Evolutionary conservation across 2,888 invertebrate genomes (phyloP).

Genomic region (Diaphora mendica): DNA sequence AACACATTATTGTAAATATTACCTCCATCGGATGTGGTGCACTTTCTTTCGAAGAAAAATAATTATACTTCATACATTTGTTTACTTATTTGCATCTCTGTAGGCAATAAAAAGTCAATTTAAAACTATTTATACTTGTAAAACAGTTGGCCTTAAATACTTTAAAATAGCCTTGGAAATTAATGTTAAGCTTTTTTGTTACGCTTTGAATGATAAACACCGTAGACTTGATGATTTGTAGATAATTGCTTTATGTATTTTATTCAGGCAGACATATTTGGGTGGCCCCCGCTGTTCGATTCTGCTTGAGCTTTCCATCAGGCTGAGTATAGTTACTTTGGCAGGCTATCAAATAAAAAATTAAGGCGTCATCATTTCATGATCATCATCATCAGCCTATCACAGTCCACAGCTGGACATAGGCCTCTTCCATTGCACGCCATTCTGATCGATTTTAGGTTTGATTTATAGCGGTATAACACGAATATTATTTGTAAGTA

Average conservation of each 20-base stretch:
- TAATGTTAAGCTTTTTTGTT: neutral
- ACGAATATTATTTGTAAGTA: no score
- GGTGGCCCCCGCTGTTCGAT: no score
- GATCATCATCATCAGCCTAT: neutral
- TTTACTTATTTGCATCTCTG: neutral
- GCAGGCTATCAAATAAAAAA: no score
- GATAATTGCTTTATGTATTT: neutral
- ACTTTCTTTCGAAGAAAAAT: slow-evolving; percentile 9
- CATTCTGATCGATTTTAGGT: no score
- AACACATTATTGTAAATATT: neutral
- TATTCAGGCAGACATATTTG: neutral
- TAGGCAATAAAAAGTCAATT: neutral
- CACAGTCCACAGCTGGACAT: no score
- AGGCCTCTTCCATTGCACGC: no score
- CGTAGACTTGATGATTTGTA: slow-evolving; percentile 1
- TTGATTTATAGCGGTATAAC: no score
- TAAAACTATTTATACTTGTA: neutral
- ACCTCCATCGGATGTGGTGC: neutral
- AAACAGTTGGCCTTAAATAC: slow-evolving; percentile 7
- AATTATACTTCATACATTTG: neutral
- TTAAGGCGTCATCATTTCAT: neutral
- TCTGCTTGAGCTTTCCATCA: no score
- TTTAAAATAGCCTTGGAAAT: neutral
- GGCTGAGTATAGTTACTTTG: no score
- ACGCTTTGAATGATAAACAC: neutral